Evolutionary conservation across 2,113 vertebrate species (phyloP).

Genomic region (Lathamus discolor): DNA sequence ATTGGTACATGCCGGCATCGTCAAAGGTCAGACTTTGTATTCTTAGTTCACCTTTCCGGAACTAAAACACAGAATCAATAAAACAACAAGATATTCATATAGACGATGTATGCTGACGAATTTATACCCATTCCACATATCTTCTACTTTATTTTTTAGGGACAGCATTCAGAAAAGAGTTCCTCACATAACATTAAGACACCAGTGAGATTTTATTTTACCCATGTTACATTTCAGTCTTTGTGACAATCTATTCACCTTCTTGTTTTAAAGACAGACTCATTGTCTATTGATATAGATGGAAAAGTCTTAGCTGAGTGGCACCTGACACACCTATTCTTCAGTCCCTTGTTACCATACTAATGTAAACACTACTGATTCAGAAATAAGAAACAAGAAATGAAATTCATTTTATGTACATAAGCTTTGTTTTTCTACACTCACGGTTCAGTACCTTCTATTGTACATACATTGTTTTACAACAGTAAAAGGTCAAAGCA

Average conservation of each 20-base stretch:
- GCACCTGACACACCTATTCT: neutral
- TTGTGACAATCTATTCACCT: neutral
- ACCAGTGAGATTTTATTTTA: neutral
- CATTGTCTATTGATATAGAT: fast-evolving
- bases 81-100: neutral
- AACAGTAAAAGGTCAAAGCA: neutral
- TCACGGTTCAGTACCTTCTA: neutral
- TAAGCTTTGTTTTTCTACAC: neutral
- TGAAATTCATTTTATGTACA: neutral
- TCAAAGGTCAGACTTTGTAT: conserved; percentile 83
- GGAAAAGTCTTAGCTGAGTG: neutral
- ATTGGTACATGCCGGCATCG: conserved; percentile 95
- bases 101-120: neutral
- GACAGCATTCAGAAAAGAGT: neutral
- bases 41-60: conserved; percentile 81
- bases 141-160: neutral
- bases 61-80: conserved; percentile 71
- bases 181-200: neutral
- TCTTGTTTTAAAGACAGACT: neutral
- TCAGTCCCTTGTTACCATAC: neutral
- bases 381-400: neutral
- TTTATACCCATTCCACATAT: neutral
- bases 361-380: neutral
- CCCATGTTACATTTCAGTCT: neutral
- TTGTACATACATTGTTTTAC: neutral